Base-by-base conservation (phyloP, 2,113 vertebrate species). In the Sclerurus mexicanus region DNA sequence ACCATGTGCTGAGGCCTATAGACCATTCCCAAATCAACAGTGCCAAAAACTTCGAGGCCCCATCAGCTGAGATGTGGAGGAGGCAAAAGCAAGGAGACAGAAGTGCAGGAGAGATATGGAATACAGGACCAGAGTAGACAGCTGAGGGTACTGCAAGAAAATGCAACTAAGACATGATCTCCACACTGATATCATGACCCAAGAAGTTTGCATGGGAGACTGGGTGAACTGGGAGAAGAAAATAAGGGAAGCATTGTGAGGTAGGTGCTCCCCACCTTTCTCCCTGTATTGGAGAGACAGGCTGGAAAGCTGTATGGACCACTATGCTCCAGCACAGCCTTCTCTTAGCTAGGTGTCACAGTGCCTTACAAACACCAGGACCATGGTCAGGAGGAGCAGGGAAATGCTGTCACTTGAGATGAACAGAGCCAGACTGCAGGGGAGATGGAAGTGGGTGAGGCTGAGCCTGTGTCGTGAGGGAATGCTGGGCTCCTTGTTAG, bases 401-500 rank as follows among this genome's bases (percentile, higher is more conserved):
- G 42, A 71, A 84, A 56, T 6, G 10, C 62, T 15, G 14, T 60
- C 53, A 4, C 72, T 86, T 33, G 75, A 71, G 68, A 28, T 0
- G 8, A 85, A 4, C 49, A 25, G 89, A 95, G 62, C 30, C 76
- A 95, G 84, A 55, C 80, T 72, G 73, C 91, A 59, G 69, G 73
- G 72, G 89, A 62, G 93, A 60, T 78, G 66, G 89, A 85, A 85
- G 94, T 9, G 49, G 62, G 89, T n/a, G 91, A 93, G 91, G 86
- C 86, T 95, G 89, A 74, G 96, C 21, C 94, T 87, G 91, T 3
- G 0, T 90, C 12, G 37, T 84, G 94, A 92, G 86, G 86, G 64
- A 59, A 50, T 90, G 90, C 80, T 90, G 88, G 89, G 96, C 91
- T 96, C 60, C 86, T 89, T 18, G 93, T 90, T 89, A 92, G 69